phyloP scores from a whole-genome alignment of 2,888 invertebrate genomes.

The Rhogogaster chlorosoma region DNA sequence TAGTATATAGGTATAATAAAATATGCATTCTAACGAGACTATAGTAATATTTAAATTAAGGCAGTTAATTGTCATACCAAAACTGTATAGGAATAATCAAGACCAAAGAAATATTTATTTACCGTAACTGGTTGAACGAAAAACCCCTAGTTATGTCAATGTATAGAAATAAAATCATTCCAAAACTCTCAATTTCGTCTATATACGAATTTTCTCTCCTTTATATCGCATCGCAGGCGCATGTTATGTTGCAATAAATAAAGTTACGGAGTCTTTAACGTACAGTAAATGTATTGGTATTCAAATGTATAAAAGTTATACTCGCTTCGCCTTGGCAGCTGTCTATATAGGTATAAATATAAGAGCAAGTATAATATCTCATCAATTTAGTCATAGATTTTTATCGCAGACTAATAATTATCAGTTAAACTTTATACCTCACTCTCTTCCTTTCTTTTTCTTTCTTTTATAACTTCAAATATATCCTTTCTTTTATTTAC shows the following conservation, averaged over 20 bases:
- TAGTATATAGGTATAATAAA: conserved; percentile 16
- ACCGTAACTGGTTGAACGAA: neutral
- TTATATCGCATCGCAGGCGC: neutral
- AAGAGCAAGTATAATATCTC: neutral
- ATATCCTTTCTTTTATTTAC: neutral
- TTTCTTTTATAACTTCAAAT: conserved; percentile 2
- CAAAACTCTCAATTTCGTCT: neutral
- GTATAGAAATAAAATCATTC: neutral
- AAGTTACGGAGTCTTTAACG: neutral
- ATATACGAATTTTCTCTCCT: neutral
- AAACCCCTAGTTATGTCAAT: neutral
- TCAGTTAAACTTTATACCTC: neutral
- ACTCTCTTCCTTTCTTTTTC: conserved; percentile 46
- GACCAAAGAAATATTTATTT: conserved; percentile 17
- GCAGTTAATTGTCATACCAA: conserved; percentile 15
- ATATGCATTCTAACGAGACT: conserved; percentile 56
- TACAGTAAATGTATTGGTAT: conserved; percentile 73
- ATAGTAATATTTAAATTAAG: conserved; percentile 32
- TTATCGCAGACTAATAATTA: neutral
- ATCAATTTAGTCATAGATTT: conserved; percentile 30
- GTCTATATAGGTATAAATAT: conserved; percentile 42
- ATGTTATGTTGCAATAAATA: neutral
- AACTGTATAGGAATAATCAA: conserved; percentile 9
- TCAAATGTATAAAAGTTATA: conserved; percentile 72
- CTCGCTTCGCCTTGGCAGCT: conserved; percentile 28